A percentile compares a stretch with the other conserved stretches of the same genome.
Conservation (phyloP, 2,797 vertebrate genomes). For the Triplophysa bombifrons region DNA sequence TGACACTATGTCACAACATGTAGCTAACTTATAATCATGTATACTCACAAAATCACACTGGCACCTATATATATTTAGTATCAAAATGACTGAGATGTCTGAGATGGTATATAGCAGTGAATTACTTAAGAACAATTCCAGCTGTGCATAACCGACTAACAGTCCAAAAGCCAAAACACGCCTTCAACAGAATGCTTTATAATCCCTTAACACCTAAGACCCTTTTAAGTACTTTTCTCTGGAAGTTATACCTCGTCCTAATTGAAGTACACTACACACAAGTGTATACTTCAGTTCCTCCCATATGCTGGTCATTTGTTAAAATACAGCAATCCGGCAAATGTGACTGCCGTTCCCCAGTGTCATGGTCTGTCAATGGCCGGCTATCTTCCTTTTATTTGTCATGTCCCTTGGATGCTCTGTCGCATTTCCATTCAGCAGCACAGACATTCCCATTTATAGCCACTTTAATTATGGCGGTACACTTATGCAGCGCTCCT, state of each 20-base stretch:
- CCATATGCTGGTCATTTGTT: neutral
- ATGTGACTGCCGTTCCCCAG: neutral
- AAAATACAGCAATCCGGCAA: conserved; percentile 6
- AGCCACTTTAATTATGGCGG: conserved; percentile 50
- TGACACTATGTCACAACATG: neutral
- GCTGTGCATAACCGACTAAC: neutral
- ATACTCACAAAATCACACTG: no score
- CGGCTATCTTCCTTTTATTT: conserved; percentile 40
- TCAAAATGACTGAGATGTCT: neutral
- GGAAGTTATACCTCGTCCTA: neutral
- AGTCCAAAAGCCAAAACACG: neutral
- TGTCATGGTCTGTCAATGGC: conserved; percentile 20
- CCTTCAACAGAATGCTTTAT: neutral
- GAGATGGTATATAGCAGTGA: neutral
- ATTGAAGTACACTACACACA: neutral
- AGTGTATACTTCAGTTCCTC: neutral
- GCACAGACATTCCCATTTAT: conserved; percentile 36
- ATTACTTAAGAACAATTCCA: neutral
- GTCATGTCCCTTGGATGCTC: conserved; percentile 41
- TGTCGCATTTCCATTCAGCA: conserved; percentile 35
- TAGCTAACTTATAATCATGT: neutral
- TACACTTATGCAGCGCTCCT: conserved; percentile 48
- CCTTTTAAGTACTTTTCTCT: neutral
- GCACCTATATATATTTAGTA: neutral
- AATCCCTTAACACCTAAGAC: conserved; percentile 9